Base-by-base conservation (phyloP, 2,888 invertebrate genomes). In the Zaprionus lineosus region DNA sequence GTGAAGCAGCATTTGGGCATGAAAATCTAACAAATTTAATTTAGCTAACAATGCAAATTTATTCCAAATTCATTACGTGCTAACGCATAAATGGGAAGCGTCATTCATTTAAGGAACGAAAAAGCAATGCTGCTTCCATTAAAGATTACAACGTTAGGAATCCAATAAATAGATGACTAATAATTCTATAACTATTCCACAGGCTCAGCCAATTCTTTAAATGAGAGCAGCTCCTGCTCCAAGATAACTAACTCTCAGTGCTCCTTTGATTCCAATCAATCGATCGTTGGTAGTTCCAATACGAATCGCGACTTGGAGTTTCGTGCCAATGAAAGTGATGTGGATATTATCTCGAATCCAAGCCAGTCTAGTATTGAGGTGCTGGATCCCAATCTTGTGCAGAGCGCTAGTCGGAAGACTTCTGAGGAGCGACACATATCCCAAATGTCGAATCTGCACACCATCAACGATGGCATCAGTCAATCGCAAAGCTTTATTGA, bases 361-460 rank as follows among this genome's bases (percentile, higher is more conserved):
- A 94, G 94, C 88, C 93, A 93, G 82, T 93, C 93, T 73, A 94
- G 94, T 79, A 93, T 94, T 51, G 93, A 93, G 89, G 92, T 93
- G 19, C 86, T 93, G 41, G 92, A 92, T 73, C 73, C 81, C 2
- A 68, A 75, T n/a, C 84, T 69, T 47, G 59, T 60, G 6, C 79
- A 66, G 16, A 67, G 63, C 21, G 62, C 62, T 4, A 83, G 81
- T 61, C 88, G 90, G 3, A 89, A 89, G 58, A 87, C 86, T 3
- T 91, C 91, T 0, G 92, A 92, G 69, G 92, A 92, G 75, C 89
- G 91, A 40, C 89, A 89, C 50, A 75, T 90, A 15, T 86, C 89
- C 0, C 86, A 90, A 44, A 87, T 90, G 53, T 89, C 92, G 24
- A 88, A 90, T 65, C 76, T 91, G 47, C 88, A 91, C 73, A 91